Percentiles rank a stretch among this genome's conserved stretches.
phyloP scores from a whole-genome alignment of 1,140 invertebrate genomes.

The Brachionus koreanus region DNA sequence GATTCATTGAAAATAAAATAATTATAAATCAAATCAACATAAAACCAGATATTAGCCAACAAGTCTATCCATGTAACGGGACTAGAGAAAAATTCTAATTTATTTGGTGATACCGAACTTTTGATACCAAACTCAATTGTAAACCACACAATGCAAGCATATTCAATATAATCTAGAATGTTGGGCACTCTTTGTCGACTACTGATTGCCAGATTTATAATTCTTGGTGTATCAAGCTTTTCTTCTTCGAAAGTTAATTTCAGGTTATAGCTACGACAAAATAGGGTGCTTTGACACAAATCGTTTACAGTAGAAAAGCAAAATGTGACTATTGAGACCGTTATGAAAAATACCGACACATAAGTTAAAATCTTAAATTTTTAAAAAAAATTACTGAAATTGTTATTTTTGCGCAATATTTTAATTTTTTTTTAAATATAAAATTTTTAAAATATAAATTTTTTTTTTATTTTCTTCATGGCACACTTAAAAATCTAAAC shows the following conservation, averaged over 20 bases:
- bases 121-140: constrained; percentile 47
- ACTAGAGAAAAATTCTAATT: constrained; percentile 57
- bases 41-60: constrained; percentile 47
- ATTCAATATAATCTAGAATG: neutral
- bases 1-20: constrained; percentile 28
- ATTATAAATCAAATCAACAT: neutral
- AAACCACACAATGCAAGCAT: constrained; percentile 34
- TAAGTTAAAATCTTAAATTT: neutral
- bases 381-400: too few relatives aligned
- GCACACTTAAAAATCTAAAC: too few relatives aligned
- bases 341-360: constrained; percentile 34
- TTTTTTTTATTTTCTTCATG: too few relatives aligned
- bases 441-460: too few relatives aligned
- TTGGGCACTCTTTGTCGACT: constrained; percentile 11
- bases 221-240: neutral
- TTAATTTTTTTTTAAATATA: too few relatives aligned
- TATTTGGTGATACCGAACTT: constrained; percentile 58
- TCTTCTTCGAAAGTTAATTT: neutral
- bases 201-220: constrained; percentile 2
- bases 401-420: too few relatives aligned
- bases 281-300: constrained; percentile 28
- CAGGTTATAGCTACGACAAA: constrained; percentile 35
- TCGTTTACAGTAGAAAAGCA: constrained; percentile 17
- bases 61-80: constrained; percentile 61
- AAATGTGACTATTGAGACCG: constrained; percentile 33